Base-by-base conservation (phyloP, 2,113 vertebrate species). In the Athene cunicularia region DNA sequence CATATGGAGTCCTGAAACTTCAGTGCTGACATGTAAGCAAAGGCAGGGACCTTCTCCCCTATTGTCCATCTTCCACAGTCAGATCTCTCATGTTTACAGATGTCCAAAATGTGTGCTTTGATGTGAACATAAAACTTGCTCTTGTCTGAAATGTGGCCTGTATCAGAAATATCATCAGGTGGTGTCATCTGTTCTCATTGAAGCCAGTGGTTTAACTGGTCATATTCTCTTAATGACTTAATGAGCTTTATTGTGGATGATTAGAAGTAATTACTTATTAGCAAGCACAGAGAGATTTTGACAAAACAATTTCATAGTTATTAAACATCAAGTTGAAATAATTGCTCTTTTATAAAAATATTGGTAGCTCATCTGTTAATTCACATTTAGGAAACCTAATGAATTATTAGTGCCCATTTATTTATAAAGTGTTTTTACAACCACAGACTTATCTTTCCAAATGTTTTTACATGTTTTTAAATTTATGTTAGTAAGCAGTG, bases 261-360 rank as follows among this genome's bases (percentile, higher is more conserved):
- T 84, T 76, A 72, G 43, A 95, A 90, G 66, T 64, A 90, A 95
- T 86, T 93, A 53, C 19, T 75, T 75, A 35, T 80, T 95, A 93
- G 76, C 55, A 91, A 90, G 47, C 49, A 37, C 26, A 52, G 68
- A 71, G 71, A 45, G 32, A 66, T 93, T 72, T 76, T 80, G 72
- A 90, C 37, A 64, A 64, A 91, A 83, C 5, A 10, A 67, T 92
- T 89, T 80, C 27, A 20, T 45, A 72, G 28, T 81, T 92, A 53
- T 50, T 92, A 91, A 93, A 71, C 2, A 27, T 62, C 62, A 45
- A 76, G 60, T 87, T 63, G 87, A 91, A 93, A 58, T 67, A 95
- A 85, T 58, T 86, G 32, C 67, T 9, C 5, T 68, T 91, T 92
- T 64, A 81, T 87, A 93, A 93, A 64, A 22, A 2, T 80, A 0